Evolutionary conservation across 2,797 vertebrate species (phyloP), one percentile per base, ranked within the genome.

Genomic region (Darevskia nairensis): DNA sequence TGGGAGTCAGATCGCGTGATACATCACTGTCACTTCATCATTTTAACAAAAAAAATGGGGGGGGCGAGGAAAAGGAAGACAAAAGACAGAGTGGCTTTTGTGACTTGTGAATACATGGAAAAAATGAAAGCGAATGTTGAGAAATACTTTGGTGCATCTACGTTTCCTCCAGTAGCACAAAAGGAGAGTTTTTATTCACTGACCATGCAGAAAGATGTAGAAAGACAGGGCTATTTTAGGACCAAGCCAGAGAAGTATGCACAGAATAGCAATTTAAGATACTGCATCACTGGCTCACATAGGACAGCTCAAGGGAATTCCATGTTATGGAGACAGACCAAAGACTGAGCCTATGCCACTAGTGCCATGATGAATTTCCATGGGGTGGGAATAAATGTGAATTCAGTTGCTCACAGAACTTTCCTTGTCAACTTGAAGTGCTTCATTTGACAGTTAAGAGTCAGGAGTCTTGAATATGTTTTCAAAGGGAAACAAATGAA

Each of bases 1-100:
- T 87, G 75, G 83, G 93, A 95, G 88, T 79, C 91, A 93, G 92
- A 90, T 27, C 41, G 85, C 69, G 35, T 75, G 90, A 92, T 89
- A 89, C 89, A 88, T 93, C 88, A 87, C 84, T 91, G 92, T 80
- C 77, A 86, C 75, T 64, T 92, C 89, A 76, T 92, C 0, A 0
- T 55, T 55, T 15, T 55, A 55, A 55, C 50, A 15, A 15, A 55
- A 13, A 55, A 15, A 55, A 1, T 50, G 11, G 17, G 8, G 55
- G 25, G 55, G n/a, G 59, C 23, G 7, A 11, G 71, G 29, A 4
- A 10, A 27, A 69, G 66, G 35, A 32, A 29, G 21, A 79, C 35
- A 69, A 92, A 93, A 93, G 87, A 88, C 0, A 80, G 87, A 21
- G 87, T n/a, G 46, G 27, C n/a, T 87, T 85, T 44, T 71, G 81